Evolutionary conservation across 1,140 invertebrate species (phyloP), one percentile per base, ranked within the genome.

Genomic region (Platyscapa corneri): DNA sequence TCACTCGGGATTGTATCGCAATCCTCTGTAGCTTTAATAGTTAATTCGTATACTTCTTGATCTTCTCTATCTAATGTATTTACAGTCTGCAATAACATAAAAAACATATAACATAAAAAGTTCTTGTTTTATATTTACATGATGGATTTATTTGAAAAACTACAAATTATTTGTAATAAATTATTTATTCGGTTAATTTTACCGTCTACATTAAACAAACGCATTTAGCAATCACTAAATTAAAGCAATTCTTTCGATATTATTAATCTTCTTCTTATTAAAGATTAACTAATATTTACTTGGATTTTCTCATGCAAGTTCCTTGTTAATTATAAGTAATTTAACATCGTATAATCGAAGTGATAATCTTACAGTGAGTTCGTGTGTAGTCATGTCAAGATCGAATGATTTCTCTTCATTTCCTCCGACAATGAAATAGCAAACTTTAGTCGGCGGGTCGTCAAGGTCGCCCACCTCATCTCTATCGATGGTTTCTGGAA

Each of bases 371-470:
- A 94, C 94, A 39, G 91, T 94, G 83, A 97, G 94, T 89, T 96
- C 94, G 90, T 98, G 97, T 7, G 95, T 95, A 72, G 95, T 94
- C 34, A 95, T 95, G 89, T 98, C 95, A 23, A 98, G 90, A 67
- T 94, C 91, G 89, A 98, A 98, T 10, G 30, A 30, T 18, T 94
- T 94, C 64, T 96, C 94, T 16, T 96, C 95, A 90, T 98, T 97
- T 37, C 97, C 97, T 30, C 94, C 94, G 30, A 98, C 95, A 85
- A 98, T 97, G 89, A 96, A 98, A 90, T 98, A 98, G 90, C 97
- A 98, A 27, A 98, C 96, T 89, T 96, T 96, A 80, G 95, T 94
- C 23, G 96, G 94, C 3, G 96, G 95, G 87, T 96, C 96, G 82
- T 97, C 96, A 6, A 96, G 94, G 88, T 97, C 96, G 88, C 97